Conservation (phyloP, 2,888 invertebrate species). For the Cyrtodaria siliqua region DNA sequence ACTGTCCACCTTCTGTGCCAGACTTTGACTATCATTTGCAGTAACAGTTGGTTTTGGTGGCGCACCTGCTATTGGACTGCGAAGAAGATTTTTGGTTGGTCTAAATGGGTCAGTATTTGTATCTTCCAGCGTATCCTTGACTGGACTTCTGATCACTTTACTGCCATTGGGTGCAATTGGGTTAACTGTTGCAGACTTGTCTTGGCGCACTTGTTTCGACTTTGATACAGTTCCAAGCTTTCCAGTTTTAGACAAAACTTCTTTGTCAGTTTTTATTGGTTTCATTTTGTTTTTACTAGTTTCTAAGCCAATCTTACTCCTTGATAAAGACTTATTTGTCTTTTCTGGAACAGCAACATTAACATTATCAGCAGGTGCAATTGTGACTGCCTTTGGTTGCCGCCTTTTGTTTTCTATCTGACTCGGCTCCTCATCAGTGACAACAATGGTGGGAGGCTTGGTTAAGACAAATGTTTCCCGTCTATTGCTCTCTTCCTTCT, state of each 20-base stretch:
- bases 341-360: background rate
- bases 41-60: background rate
- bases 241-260: no score
- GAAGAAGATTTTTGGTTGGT: slow-evolving; percentile 43
- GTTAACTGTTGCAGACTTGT: slow-evolving; percentile 14
- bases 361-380: background rate
- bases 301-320: background rate
- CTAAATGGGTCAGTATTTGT: slow-evolving; percentile 43
- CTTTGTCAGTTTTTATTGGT: no score
- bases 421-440: background rate
- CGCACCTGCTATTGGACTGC: slow-evolving; percentile 24
- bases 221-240: no score
- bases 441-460: background rate
- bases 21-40: slow-evolving; percentile 28
- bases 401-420: no score
- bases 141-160: slow-evolving; percentile 22
- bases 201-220: slow-evolving; percentile 4
- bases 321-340: background rate
- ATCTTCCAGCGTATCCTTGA: background rate
- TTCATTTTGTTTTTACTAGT: background rate
- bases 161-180: slow-evolving; percentile 16
- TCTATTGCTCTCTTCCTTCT: background rate
- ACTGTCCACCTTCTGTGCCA: slow-evolving; percentile 28
- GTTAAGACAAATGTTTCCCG: no score
- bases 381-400: background rate